Percentiles rank a stretch among this genome's conserved stretches.
Conservation (phyloP, 2,113 vertebrate species). For the Austrofundulus limnaeus region DNA sequence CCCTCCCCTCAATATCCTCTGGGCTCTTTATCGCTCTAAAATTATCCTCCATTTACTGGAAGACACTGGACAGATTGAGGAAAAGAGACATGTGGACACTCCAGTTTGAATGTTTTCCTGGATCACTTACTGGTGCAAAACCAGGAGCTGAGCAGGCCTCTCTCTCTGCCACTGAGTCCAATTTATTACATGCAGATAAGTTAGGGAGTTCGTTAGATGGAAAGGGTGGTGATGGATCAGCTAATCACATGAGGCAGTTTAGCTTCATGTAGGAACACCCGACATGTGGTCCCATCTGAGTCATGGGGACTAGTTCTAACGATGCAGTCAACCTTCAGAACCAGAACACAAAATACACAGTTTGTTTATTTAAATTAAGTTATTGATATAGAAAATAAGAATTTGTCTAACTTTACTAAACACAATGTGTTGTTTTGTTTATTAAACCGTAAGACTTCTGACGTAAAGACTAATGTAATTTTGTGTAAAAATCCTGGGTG, state of each 20-base stretch:
- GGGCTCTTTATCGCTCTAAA: constrained; percentile 76
- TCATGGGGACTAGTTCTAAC: no score
- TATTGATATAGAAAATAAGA: no score
- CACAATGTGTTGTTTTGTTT: no score
- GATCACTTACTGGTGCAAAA: constrained; percentile 62
- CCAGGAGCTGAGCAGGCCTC: constrained; percentile 37
- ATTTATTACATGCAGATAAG: constrained; percentile 24
- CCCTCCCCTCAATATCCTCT: constrained; percentile 62
- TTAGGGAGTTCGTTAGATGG: constrained; percentile 18
- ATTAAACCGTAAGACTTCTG: no score
- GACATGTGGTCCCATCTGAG: no score
- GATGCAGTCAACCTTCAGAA: no score
- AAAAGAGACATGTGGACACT: constrained; percentile 59
- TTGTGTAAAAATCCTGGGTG: no score
- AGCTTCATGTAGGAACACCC: not conserved
- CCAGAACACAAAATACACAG: no score
- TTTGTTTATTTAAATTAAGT: no score
- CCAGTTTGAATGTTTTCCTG: constrained; percentile 65
- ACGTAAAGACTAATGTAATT: no score
- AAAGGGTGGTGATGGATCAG: not conserved
- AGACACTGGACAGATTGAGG: constrained; percentile 59
- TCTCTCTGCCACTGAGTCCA: constrained; percentile 29
- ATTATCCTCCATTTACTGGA: constrained; percentile 78
- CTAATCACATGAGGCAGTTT: constrained; percentile 10
- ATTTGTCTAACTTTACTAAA: no score